phyloP scores from a whole-genome alignment of 2,797 vertebrate genomes.

The Falco cherrug region DNA sequence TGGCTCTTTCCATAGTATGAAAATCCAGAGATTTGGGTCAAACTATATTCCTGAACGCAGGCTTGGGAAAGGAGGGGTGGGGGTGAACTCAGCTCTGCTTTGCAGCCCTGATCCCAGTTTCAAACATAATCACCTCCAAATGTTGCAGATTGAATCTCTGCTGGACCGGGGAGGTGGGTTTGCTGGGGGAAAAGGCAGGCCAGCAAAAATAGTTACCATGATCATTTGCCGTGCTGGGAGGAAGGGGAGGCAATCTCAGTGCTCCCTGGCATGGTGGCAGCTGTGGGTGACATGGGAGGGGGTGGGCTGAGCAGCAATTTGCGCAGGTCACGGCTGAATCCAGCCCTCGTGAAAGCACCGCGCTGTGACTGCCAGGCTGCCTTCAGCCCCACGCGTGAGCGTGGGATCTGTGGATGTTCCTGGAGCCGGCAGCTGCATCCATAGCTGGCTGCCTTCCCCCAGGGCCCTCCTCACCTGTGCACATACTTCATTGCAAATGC shows the following conservation, averaged over 20 bases:
- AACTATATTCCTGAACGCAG: neutral
- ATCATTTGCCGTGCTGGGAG: neutral
- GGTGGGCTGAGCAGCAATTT: neutral
- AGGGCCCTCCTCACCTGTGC: conserved; percentile 12
- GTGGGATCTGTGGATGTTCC: neutral
- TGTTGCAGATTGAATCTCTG: neutral
- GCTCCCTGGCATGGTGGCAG: neutral
- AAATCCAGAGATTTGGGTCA: neutral
- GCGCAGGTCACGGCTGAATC: neutral
- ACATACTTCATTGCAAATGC: neutral
- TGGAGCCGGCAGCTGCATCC: neutral
- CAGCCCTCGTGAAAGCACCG: fast-evolving
- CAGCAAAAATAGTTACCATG: fast-evolving
- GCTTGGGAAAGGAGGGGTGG: neutral
- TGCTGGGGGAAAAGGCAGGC: neutral
- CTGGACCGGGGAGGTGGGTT: neutral
- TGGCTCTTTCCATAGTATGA: neutral
- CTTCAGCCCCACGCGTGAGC: neutral
- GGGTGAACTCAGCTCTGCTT: neutral
- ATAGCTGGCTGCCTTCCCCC: neutral
- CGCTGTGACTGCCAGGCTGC: neutral
- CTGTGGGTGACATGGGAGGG: fast-evolving
- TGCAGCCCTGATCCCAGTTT: neutral
- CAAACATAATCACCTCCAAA: neutral
- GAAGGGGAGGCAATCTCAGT: neutral